phyloP scores from a whole-genome alignment of 1,140 invertebrate genomes.

The Episyrphus balteatus region DNA sequence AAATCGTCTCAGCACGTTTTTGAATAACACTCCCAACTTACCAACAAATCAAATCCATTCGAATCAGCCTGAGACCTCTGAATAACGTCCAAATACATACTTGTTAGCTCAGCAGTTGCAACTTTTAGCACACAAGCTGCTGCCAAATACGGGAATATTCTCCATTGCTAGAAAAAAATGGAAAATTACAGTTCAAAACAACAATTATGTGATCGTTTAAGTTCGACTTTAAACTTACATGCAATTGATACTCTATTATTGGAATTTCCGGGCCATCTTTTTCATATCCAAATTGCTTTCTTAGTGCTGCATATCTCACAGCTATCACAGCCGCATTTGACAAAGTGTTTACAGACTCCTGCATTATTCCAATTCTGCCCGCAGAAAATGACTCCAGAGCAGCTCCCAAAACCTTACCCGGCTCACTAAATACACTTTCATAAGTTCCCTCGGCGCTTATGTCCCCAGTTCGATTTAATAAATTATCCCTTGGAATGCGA shows the following conservation, averaged over 20 bases:
- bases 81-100: constrained; percentile 43
- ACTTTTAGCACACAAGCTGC: constrained; percentile 64
- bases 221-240: constrained; percentile 42
- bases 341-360: constrained; percentile 60
- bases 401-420: constrained; percentile 64
- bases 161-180: constrained; percentile 68
- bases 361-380: constrained; percentile 63
- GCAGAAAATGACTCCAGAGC: constrained; percentile 76
- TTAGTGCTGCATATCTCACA: constrained; percentile 76
- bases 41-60: constrained; percentile 44
- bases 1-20: too few species aligned
- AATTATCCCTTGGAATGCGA: constrained; percentile 63
- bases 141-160: constrained; percentile 82
- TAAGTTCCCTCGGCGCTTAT: constrained; percentile 77
- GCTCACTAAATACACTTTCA: constrained; percentile 61
- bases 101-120: constrained; percentile 48
- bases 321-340: constrained; percentile 70
- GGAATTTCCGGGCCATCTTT: constrained; percentile 58
- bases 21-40: constrained; percentile 26
- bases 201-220: too few species aligned
- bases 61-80: constrained; percentile 45
- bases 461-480: constrained; percentile 80
- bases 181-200: constrained; percentile 1
- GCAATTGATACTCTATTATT: constrained; percentile 84
- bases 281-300: constrained; percentile 78